A percentile compares a stretch with the other conserved stretches of the same genome.
These are phyloP conservation scores for Diplodus puntazzo DNA, from an alignment of 2,797 vertebrate genomes.

Conservation along the genomic window DNA sequence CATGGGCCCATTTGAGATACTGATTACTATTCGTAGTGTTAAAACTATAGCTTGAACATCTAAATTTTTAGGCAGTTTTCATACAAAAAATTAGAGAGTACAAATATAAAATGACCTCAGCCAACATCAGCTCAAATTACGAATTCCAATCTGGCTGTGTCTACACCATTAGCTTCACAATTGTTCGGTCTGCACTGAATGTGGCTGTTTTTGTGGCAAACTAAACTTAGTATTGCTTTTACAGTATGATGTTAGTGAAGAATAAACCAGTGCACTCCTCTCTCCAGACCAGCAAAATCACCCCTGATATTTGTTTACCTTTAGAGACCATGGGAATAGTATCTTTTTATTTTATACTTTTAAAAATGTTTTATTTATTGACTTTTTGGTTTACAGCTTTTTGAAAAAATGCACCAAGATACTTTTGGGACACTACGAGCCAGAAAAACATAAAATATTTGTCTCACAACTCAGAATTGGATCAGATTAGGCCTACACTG, in stretches of 20 bases:
- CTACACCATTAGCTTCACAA: not conserved
- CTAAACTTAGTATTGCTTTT: constrained; percentile 11
- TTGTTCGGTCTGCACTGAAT: constrained; percentile 1
- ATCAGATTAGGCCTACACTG: too few species aligned
- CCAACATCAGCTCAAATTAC: not conserved
- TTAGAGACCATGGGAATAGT: not conserved
- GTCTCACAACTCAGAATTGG: not conserved
- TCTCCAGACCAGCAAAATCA: not conserved
- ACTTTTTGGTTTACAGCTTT: not conserved
- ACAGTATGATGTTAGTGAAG: not conserved
- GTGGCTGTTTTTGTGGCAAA: not conserved
- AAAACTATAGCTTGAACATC: not conserved
- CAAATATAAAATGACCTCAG: not conserved
- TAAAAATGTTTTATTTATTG: too few species aligned
- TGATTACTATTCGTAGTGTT: not conserved
- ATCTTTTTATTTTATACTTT: too few species aligned
- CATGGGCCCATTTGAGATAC: not conserved
- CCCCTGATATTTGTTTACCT: constrained; percentile 5
- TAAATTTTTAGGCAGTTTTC: constrained; percentile 14
- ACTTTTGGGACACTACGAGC: not conserved
- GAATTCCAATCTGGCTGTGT: not conserved
- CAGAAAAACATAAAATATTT: not conserved
- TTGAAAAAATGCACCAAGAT: not conserved
- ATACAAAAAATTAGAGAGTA: constrained; percentile 19
- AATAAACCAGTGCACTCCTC: too few species aligned